Conservation (phyloP, 2,113 vertebrate genomes). For the Bos taurus region ARS-UCD2.0 NC_037334.1:106664001-106664500, state of each 20-base stretch:
- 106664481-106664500: neutral
- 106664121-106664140: neutral
- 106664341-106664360: neutral
- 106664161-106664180: neutral
- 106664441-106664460: neutral
- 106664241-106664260: neutral
- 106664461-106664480: neutral
- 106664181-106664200: neutral
- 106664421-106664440: neutral
- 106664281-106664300: neutral
- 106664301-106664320: neutral
- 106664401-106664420: fast-evolving
- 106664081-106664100: conserved; percentile 38
- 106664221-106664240: fast-evolving
- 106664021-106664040: neutral
- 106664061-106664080: conserved; percentile 8
- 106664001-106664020: neutral
- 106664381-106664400: fast-evolving
- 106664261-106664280: neutral
- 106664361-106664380: neutral
- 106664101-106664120: neutral
- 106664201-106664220: neutral
- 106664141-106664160: conserved; percentile 32
- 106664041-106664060: neutral
- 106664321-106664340: neutral